Base-by-base conservation (phyloP, 2,888 invertebrate species). In the Frankliniella intonsa region DNA sequence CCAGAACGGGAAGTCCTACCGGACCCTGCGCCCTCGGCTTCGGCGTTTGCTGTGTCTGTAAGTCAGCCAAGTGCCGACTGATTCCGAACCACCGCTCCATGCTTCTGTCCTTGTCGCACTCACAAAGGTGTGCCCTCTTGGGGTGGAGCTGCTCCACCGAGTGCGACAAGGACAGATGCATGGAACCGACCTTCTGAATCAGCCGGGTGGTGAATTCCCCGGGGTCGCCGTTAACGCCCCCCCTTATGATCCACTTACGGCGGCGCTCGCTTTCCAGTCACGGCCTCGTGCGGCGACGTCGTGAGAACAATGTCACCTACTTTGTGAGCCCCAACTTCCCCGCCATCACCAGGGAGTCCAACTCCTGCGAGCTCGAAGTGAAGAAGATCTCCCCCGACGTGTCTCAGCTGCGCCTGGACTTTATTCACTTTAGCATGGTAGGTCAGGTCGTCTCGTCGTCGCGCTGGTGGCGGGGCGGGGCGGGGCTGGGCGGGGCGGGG, bases 11-110 rank as follows among this genome's bases (percentile, higher is more conserved):
- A 88, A 88, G 84, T 92, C 95, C 0, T 90, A 92, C 65, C n/a
- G 95, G 95, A 0, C 92, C 93, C 85, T 95, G 95, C 86, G 95
- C 95, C 0, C 90, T 94, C 84, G 95, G 95, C 12, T 94, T 95
- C 84, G 95, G 95, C 0, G 95, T 95, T 14, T 95, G 95, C 87
- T 95, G 95, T 87, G 92, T 95, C 82, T 95, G 95, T 95, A 88
- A 92, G 94, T 93, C 9, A 50, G 22, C 51, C 50, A 22, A n/a
- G n/a, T n/a, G n/a, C 27, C 10, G 51, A 80, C 7, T 9, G 38
- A 11, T n/a, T 27, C 19, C 8, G 27, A 50, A 19, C n/a, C 10
- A n/a, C n/a, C n/a, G n/a, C n/a, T n/a, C n/a, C n/a, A n/a, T n/a
- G n/a, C n/a, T n/a, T n/a, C n/a, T n/a, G n/a, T n/a, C n/a, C n/a